phyloP scores from a whole-genome alignment of 2,113 vertebrate genomes.

The rat (Rattus norvegicus) region DNA sequence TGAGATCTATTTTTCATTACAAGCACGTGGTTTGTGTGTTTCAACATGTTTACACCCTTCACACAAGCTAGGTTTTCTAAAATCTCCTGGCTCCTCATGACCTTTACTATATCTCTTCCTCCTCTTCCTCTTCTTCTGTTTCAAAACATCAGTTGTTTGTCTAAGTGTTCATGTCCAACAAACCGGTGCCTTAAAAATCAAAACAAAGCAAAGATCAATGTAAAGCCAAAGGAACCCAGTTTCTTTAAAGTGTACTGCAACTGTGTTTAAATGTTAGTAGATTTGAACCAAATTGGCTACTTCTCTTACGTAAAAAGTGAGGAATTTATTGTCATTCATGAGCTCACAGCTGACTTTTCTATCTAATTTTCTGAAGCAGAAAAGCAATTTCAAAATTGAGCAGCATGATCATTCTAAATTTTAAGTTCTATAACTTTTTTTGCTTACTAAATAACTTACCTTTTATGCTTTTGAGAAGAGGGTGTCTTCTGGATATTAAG shows the following conservation, averaged over 20 bases:
- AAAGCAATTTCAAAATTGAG: neutral
- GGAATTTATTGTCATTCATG: neutral
- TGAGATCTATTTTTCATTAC: slow-evolving; percentile 48
- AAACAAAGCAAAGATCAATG: slow-evolving; percentile 39
- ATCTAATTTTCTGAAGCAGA: neutral
- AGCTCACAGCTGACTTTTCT: neutral
- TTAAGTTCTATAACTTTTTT: neutral
- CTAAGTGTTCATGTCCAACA: neutral
- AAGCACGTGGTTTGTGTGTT: slow-evolving; percentile 46
- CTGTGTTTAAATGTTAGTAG: slow-evolving; percentile 45
- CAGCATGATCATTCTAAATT: neutral
- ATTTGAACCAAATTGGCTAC: neutral
- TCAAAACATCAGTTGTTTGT: slow-evolving; percentile 2
- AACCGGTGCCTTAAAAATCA: neutral
- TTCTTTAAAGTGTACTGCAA: slow-evolving; percentile 26
- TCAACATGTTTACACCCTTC: slow-evolving; percentile 27
- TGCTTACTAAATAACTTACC: neutral
- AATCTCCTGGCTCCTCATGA: neutral
- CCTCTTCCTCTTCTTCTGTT: neutral
- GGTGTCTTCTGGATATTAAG: neutral
- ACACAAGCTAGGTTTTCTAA: slow-evolving; percentile 52
- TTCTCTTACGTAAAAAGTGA: slow-evolving; percentile 15
- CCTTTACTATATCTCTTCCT: neutral
- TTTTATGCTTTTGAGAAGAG: neutral
- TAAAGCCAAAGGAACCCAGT: slow-evolving; percentile 6